Conservation (phyloP, 2,888 invertebrate species). For the Tenthredo livida region DNA sequence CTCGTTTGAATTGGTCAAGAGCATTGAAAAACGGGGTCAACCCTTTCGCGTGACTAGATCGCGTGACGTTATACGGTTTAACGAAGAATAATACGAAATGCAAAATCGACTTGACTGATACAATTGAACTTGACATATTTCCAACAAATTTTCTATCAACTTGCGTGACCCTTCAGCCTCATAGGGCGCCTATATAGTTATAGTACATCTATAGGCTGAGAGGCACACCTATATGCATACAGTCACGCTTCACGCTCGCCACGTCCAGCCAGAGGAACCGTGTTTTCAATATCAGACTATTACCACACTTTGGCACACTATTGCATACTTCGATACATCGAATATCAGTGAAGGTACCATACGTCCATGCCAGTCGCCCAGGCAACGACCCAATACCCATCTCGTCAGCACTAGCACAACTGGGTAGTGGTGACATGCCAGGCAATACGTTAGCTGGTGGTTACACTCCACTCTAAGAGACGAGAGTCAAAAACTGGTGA, state of each 20-base stretch:
- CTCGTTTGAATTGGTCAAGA: slow-evolving; percentile 14
- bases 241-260: slow-evolving; percentile 27
- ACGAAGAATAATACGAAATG: slow-evolving; percentile 15
- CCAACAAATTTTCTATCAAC: slow-evolving; percentile 35
- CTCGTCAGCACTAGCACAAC: background rate
- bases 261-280: background rate
- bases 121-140: slow-evolving; percentile 34
- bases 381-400: slow-evolving; percentile 1
- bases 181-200: background rate
- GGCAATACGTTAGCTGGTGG: background rate
- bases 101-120: slow-evolving; percentile 16
- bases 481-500: background rate
- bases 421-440: background rate
- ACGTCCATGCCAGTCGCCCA: slow-evolving; percentile 6
- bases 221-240: background rate
- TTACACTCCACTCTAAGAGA: background rate
- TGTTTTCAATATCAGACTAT: slow-evolving; percentile 13
- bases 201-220: background rate
- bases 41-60: slow-evolving; percentile 24
- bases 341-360: background rate
- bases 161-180: slow-evolving; percentile 13
- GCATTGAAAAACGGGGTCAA: slow-evolving; percentile 19
- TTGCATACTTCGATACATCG: background rate
- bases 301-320: background rate
- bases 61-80: slow-evolving; percentile 28